phyloP scores from a whole-genome alignment of 1,140 invertebrate genomes.

The Scaptomyza hsui region DNA sequence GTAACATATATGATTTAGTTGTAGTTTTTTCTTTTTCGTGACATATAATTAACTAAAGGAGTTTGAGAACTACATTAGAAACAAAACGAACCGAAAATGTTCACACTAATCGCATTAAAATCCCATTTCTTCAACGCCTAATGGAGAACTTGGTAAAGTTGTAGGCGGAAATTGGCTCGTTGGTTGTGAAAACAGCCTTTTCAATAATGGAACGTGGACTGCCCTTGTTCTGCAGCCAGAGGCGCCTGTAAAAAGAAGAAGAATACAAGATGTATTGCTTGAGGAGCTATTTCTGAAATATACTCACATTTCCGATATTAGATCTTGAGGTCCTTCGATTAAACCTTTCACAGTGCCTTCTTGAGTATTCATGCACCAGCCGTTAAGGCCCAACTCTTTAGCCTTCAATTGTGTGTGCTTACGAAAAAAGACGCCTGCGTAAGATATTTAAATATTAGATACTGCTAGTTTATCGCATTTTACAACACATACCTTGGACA shows the following conservation, averaged over 20 bases:
- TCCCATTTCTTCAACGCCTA: conserved; percentile 22
- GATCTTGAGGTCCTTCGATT: conserved; percentile 51
- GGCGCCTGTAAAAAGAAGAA: conserved; percentile 18
- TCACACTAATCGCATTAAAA: neutral
- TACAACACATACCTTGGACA: conserved; percentile 51
- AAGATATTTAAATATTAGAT: neutral
- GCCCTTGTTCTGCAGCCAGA: conserved; percentile 62
- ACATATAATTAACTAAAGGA: neutral
- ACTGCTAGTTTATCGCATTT: neutral
- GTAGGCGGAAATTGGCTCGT: conserved; percentile 36
- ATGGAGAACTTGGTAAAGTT: conserved; percentile 52
- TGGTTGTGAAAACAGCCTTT: conserved; percentile 53
- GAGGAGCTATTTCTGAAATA: neutral
- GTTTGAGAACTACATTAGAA: conserved; percentile 1
- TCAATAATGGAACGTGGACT: conserved; percentile 59
- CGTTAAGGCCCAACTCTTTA: conserved; percentile 43
- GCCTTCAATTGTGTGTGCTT: conserved; percentile 61
- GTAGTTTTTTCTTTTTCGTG: neutral
- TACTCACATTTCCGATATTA: conserved; percentile 56
- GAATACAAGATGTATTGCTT: neutral
- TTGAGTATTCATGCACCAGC: conserved; percentile 68
- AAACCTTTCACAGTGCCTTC: conserved; percentile 58
- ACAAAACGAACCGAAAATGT: neutral
- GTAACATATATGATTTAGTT: neutral
- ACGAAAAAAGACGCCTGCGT: conserved; percentile 53